Evolutionary conservation across 2,113 vertebrate genomes (phyloP), one percentile per base, ranked within the genome.

Genomic region (Fulica atra): DNA sequence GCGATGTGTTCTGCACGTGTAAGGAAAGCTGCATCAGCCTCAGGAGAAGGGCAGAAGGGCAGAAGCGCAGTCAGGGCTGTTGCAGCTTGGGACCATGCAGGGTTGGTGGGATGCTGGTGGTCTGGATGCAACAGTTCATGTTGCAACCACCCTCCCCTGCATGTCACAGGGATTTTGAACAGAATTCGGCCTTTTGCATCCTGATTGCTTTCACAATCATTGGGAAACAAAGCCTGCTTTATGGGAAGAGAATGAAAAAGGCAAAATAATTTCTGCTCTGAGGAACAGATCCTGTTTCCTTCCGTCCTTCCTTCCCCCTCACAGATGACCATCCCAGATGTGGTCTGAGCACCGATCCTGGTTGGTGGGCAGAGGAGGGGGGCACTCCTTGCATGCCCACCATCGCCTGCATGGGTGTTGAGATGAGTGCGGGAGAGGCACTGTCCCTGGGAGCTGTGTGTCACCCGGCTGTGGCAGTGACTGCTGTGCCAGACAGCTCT

Each of bases 371-470:
- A 44, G 69, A 0, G 0, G 77, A 59, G 70, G 35, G 18, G 11
- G 9, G 16, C n/a, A 86, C 50, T 13, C 25, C 25, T 16, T 20
- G 13, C 1, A 0, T 50, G 51, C 26, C 82, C 33, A 10, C 31
- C 68, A 40, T 54, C 0, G 0, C 50, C 42, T 76, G 33, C 59
- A 16, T 0, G 0, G 18, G n/a, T 46, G 31, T 36, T 23, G 76
- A 53, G 71, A 44, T 36, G 59, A 61, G 29, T 12, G 54, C 18
- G 18, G 29, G 54, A 86, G 68, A 72, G 63, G 26, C 59, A 51
- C 11, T 2, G 1, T 59, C 29, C 42, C 72, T 66, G 59, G 36
- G 29, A 73, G 53, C 59, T 88, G 57, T 38, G 25, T n/a, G 38
- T 38, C 60, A 74, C 48, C 26, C 3, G 3, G n/a, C 46, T n/a